These are phyloP conservation scores for Adrianichthys oophorus DNA, from an alignment of 2,797 vertebrate genomes.

Conservation along the genomic window DNA sequence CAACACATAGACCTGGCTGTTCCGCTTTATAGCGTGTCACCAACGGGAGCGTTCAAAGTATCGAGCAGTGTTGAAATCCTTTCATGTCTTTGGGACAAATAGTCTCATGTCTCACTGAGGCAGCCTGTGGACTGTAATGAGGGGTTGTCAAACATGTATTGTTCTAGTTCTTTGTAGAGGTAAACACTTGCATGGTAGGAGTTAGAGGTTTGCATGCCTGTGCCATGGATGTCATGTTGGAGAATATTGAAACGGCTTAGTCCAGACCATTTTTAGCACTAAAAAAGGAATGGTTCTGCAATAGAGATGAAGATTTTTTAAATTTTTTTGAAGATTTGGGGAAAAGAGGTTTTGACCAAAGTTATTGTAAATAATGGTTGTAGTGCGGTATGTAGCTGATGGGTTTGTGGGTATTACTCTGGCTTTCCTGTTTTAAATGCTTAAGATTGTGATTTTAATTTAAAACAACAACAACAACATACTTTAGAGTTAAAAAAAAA, in stretches of 20 bases:
- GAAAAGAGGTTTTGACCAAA: conserved; percentile 21
- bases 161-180: conserved; percentile 11
- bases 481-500: conserved; percentile 4
- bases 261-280: conserved; percentile 15
- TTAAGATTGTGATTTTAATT: not conserved
- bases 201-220: conserved; percentile 28
- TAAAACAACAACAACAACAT: conserved; percentile 4
- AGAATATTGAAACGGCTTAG: conserved; percentile 4
- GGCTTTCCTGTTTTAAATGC: not conserved
- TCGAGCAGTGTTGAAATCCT: conserved; percentile 19
- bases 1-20: not conserved
- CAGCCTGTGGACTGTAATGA: conserved; percentile 23
- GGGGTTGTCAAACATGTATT: conserved; percentile 31
- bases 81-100: conserved; percentile 29
- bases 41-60: conserved; percentile 1
- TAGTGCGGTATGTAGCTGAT: not conserved
- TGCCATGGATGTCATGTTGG: conserved; percentile 17
- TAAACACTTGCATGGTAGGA: conserved; percentile 23
- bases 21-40: conserved; percentile 12
- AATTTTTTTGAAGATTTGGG: conserved; percentile 1
- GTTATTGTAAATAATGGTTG: conserved; percentile 3
- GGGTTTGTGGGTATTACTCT: not conserved
- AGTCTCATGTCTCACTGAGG: not conserved
- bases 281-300: conserved; percentile 18
- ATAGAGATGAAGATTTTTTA: conserved; percentile 20